phyloP scores from a whole-genome alignment of 2,888 invertebrate genomes.

The Podabrus alpinus region DNA sequence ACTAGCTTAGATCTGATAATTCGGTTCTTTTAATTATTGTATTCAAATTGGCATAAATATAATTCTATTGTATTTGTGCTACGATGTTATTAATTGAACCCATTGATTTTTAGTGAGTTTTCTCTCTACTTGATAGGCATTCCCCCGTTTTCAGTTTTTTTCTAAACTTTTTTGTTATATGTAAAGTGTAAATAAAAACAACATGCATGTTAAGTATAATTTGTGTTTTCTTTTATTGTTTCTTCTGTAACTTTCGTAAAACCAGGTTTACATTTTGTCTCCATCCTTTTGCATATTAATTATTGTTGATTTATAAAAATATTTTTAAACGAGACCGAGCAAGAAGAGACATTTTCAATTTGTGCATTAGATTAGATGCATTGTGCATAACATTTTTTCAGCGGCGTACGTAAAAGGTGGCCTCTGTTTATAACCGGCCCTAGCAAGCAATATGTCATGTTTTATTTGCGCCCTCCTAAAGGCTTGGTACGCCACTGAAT shows the following conservation, averaged over 20 bases:
- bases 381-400: too few species aligned
- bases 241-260: neutral
- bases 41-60: neutral
- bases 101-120: neutral
- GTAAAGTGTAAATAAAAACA: neutral
- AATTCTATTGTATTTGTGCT: conserved; percentile 1
- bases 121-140: neutral
- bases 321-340: too few species aligned
- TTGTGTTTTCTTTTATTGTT: neutral
- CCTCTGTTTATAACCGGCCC: too few species aligned
- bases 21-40: conserved; percentile 1
- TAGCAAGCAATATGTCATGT: too few species aligned
- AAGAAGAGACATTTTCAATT: too few species aligned
- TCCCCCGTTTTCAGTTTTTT: neutral
- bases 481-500: too few species aligned
- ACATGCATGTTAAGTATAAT: neutral
- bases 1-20: conserved; percentile 1
- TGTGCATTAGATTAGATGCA: too few species aligned
- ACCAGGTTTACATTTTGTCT: neutral
- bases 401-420: too few species aligned
- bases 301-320: too few species aligned
- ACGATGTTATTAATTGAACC: neutral
- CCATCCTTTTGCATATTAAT: too few species aligned
- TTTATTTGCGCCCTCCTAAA: too few species aligned
- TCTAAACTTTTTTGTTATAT: neutral